Conservation (phyloP, 2,113 vertebrate species). For the Todiramphus chloris region DNA sequence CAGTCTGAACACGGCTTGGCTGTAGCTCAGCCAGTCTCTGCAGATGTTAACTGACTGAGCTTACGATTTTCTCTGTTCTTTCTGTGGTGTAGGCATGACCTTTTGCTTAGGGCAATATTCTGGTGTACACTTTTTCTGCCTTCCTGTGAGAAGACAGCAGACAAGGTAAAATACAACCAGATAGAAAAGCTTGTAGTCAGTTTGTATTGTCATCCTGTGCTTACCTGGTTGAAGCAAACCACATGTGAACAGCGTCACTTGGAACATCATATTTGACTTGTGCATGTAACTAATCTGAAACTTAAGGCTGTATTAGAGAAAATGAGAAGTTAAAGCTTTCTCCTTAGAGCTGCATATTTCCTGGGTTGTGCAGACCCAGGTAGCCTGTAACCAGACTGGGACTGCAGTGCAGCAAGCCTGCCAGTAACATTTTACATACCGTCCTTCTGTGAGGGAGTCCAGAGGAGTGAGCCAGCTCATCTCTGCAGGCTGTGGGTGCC, state of each 20-base stretch:
- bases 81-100: background rate
- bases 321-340: background rate
- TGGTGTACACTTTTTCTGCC: background rate
- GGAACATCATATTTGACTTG: background rate
- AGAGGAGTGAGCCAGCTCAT: background rate
- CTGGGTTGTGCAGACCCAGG: background rate
- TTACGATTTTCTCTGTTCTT: background rate
- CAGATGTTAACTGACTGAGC: background rate
- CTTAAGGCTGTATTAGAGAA: background rate
- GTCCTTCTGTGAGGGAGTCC: background rate
- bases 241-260: background rate
- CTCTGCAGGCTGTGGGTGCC: background rate
- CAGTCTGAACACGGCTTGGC: background rate
- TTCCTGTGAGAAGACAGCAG: background rate
- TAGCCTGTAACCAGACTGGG: background rate
- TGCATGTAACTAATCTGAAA: background rate
- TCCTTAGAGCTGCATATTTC: background rate
- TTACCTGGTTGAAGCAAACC: background rate
- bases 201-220: background rate
- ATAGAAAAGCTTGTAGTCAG: background rate
- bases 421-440: background rate
- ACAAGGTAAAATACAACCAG: background rate
- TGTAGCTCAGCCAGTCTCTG: background rate
- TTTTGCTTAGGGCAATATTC: background rate
- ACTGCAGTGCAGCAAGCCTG: constrained; percentile 54